Base-by-base conservation (phyloP, 2,113 vertebrate genomes). In the Mus pahari region DNA sequence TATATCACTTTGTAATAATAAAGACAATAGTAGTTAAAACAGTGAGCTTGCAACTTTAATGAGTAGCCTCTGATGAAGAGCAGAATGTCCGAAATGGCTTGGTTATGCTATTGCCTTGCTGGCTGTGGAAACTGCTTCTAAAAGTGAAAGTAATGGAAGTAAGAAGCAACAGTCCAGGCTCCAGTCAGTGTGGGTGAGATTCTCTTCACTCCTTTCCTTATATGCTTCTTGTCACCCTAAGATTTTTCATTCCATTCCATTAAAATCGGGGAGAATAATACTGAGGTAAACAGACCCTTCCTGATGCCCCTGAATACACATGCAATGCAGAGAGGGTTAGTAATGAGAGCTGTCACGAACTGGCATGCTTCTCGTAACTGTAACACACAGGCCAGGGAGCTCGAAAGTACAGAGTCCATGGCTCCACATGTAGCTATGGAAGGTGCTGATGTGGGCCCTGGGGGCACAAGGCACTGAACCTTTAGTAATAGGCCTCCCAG, bases 11-110 rank as follows among this genome's bases (percentile, higher is more conserved):
- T 88, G 60, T 36, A 77, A 75, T 77, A 42, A 84, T 48, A 93
- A 91, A 86, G 77, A 93, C 75, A 91, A 39, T 36, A 62, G 17
- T 55, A 71, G 53, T 48, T 95, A 50, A 83, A 92, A 62, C 36
- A 89, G 31, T 33, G 86, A 90, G 55, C 11, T 39, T 94, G 66
- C 12, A 66, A 42, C 36, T 88, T 75, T 31, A 45, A 92, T 1
- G 39, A 36, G 68, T 10, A 81, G 42, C 87, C 28, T 33, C 88
- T 84, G 78, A 48, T 90, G 73, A 78, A 95, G 75, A 92, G 33
- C 36, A 66, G 60, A 53, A 8, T 26, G 82, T 50, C 53, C 17
- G 28, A 77, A 87, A 9, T 31, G 36, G 68, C 14, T 13, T 60
- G n/a, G 33, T 95, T 75, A 7, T 17, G 42, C n/a, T 77, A 5